Percentiles rank a stretch among this genome's conserved stretches.
Evolutionary conservation across 1,140 invertebrate species (phyloP).

Genomic region (Meloidogyne exigua): DNA sequence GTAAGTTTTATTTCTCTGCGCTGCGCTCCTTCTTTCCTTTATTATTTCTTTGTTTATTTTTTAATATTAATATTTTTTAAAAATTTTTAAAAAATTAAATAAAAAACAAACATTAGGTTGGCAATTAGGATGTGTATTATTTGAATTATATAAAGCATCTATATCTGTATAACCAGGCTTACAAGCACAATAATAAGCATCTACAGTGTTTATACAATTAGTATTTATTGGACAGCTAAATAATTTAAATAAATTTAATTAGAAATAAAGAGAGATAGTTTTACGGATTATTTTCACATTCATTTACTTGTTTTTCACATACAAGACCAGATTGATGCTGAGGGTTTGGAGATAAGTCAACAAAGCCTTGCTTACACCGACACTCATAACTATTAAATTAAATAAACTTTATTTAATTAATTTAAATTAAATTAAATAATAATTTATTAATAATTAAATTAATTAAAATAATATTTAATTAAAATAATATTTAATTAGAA

Average conservation of each 20-base stretch:
- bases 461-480: too few relatives aligned
- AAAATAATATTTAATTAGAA: background rate
- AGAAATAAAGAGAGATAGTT: slow-evolving; percentile 8
- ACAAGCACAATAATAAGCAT: slow-evolving; percentile 58
- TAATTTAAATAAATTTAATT: background rate
- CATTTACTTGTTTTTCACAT: slow-evolving; percentile 57
- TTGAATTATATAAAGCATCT: slow-evolving; percentile 58
- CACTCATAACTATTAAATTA: slow-evolving; percentile 54
- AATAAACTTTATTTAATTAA: too few relatives aligned
- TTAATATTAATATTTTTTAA: too few relatives aligned
- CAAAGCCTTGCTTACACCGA: slow-evolving; percentile 64
- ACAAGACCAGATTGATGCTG: slow-evolving; percentile 51
- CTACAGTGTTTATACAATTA: slow-evolving; percentile 57
- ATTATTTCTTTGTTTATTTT: too few relatives aligned
- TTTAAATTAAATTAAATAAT: too few relatives aligned
- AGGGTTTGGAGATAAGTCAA: slow-evolving; percentile 63
- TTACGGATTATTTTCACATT: slow-evolving; percentile 47
- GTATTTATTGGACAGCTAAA: slow-evolving; percentile 53
- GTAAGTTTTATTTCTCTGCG: too few relatives aligned
- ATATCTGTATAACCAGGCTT: slow-evolving; percentile 56
- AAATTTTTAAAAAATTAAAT: background rate
- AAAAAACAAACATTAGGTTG: slow-evolving; percentile 29
- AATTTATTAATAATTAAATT: too few relatives aligned
- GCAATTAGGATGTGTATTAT: slow-evolving; percentile 46
- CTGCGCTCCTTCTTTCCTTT: too few relatives aligned